phyloP scores from a whole-genome alignment of 2,888 invertebrate genomes.

The Silvanus unidentatus region DNA sequence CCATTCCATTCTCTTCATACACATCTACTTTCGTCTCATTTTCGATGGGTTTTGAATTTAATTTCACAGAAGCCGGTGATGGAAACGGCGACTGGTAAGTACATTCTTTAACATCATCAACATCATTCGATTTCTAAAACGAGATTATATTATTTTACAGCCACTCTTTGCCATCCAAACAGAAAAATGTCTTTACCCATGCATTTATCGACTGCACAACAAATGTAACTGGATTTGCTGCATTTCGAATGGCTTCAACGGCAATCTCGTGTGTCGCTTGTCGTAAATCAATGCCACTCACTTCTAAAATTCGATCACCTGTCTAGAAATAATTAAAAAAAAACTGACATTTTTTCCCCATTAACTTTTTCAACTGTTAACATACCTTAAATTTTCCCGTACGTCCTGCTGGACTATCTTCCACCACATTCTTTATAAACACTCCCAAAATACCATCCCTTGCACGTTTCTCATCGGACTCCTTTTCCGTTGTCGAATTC shows the following conservation, averaged over 20 bases:
- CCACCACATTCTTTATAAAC: constrained; percentile 94
- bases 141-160: constrained; percentile 1
- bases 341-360: too few species aligned
- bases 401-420: constrained; percentile 88
- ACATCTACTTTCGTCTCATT: neutral
- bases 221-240: constrained; percentile 82
- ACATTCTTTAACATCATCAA: neutral
- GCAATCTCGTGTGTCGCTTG: constrained; percentile 91
- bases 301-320: constrained; percentile 83
- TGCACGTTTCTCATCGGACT: constrained; percentile 42
- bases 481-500: constrained; percentile 48
- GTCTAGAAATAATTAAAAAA: constrained; percentile 56
- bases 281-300: constrained; percentile 85
- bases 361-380: constrained; percentile 3
- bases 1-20: constrained; percentile 1
- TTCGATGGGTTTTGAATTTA: neutral
- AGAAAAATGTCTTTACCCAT: constrained; percentile 55
- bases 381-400: constrained; percentile 78
- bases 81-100: constrained; percentile 25
- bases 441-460: constrained; percentile 77
- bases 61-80: constrained; percentile 19
- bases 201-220: constrained; percentile 79
- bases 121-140: constrained; percentile 16
- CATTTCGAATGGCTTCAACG: constrained; percentile 87
- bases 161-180: too few species aligned